Base-by-base conservation (phyloP, 1,140 invertebrate species). In the Leguminivora glycinivorella region DNA sequence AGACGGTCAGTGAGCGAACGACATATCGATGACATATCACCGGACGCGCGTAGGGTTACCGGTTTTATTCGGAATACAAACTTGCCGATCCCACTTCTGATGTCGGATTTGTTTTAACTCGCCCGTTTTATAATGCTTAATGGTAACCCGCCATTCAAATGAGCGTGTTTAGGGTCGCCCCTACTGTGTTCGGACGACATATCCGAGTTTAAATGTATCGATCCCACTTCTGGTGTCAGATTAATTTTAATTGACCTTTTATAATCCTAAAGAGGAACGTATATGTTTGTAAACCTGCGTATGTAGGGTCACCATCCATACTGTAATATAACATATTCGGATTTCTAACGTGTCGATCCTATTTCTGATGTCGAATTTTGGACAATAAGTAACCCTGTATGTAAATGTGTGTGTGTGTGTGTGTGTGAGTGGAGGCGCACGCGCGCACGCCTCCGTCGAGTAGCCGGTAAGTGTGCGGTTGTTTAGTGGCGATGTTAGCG, bases 401-500 rank as follows among this genome's bases (percentile, higher is more conserved):
- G 43, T 52, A 17, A 19, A 22, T 52, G 56, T 56, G 22, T 25
- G 52, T 24, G 22, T 56, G 56, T 19, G 14, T 52, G 56, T 56
- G 22, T 25, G 52, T 24, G 22, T 56, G 56, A 17, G 14, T 25
- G 56, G 56, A 24, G n/a, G n/a, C n/a, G n/a, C n/a, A n/a, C n/a
- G n/a, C n/a, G n/a, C 22, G 6, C 52, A 12, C 47, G 47, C 22
- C 56, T 58, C 7, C 1, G 52, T 26, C 56, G 56, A 24, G 4
- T 43, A 43, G 40, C 40, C 40, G 40, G n/a, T 17, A 52, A 52
- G 47, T 52, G 47, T 52, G 22, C 47, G 47, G 47, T 52, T 52
- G n/a, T 22, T 22, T 52, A 52, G 47, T 52, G 10, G 19, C 47
- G 47, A 52, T 63, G 26, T 63, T 63, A 63, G 58, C 58, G 58